Evolutionary conservation across 2,113 vertebrate genomes (phyloP).

Genomic region (Calypte anna): DNA sequence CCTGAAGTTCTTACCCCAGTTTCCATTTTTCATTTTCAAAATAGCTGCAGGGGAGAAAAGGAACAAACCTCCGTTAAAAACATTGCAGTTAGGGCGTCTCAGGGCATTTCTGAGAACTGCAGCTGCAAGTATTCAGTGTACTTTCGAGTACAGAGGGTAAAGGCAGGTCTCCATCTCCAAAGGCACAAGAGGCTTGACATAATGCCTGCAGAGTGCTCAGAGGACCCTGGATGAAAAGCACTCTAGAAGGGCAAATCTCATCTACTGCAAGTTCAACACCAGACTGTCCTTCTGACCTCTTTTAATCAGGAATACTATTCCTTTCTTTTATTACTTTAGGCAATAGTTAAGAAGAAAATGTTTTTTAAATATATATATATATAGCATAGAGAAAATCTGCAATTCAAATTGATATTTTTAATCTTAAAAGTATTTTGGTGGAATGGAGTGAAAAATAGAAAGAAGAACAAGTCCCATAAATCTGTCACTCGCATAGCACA

Average conservation of each 20-base stretch:
- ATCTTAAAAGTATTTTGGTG: constrained; percentile 72
- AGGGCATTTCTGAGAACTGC: neutral
- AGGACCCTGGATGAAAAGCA: neutral
- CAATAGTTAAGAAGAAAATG: constrained; percentile 51
- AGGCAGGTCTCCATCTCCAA: neutral
- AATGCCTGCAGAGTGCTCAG: neutral
- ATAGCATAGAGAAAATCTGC: constrained; percentile 59
- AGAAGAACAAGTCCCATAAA: constrained; percentile 41
- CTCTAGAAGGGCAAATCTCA: neutral
- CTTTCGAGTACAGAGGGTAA: neutral
- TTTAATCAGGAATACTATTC: constrained; percentile 27
- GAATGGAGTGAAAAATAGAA: constrained; percentile 63
- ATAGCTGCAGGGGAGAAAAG: neutral
- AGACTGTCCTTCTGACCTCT: neutral
- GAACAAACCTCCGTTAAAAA: neutral
- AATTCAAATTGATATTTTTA: constrained; percentile 72
- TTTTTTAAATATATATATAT: neutral
- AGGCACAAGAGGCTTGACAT: neutral
- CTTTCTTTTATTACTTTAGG: constrained; percentile 54
- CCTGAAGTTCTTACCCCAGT: neutral
- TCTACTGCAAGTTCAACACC: constrained; percentile 27
- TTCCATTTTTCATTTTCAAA: neutral
- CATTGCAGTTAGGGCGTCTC: neutral
- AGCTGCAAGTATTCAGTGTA: neutral
- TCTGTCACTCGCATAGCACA: constrained; percentile 56